A percentile compares a stretch with the other conserved stretches of the same genome.
Evolutionary conservation across 2,797 vertebrate species (phyloP).

Genomic region (Poecilia gillii): DNA sequence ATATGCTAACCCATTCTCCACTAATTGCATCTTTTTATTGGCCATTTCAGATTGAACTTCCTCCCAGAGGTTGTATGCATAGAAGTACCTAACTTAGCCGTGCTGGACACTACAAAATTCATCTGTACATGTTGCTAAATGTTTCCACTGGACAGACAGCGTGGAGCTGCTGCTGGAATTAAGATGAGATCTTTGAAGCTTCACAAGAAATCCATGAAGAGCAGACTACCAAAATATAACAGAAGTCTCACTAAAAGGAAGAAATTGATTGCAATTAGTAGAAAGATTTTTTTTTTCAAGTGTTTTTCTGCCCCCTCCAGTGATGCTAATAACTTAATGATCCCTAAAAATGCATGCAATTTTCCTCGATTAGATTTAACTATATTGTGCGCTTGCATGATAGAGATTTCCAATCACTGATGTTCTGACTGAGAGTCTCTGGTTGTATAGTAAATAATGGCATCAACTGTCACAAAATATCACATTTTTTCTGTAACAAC

Average conservation of each 20-base stretch:
- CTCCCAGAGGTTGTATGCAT: slow-evolving; percentile 37
- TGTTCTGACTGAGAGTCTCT: slow-evolving; percentile 54
- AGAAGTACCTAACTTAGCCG: slow-evolving; percentile 13
- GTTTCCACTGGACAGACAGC: slow-evolving; percentile 23
- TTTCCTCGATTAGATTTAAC: slow-evolving; percentile 76
- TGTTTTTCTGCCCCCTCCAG: slow-evolving; percentile 79
- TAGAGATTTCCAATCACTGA: slow-evolving; percentile 75
- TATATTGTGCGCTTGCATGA: slow-evolving; percentile 68
- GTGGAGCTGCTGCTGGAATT: slow-evolving; percentile 13
- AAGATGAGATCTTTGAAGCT: slow-evolving; percentile 29
- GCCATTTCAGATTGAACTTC: slow-evolving; percentile 38
- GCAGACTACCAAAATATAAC: slow-evolving; percentile 56
- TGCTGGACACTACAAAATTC: slow-evolving; percentile 26
- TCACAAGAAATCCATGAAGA: slow-evolving; percentile 48
- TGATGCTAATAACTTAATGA: slow-evolving; percentile 81
- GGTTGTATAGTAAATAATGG: slow-evolving; percentile 59
- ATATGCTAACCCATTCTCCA: slow-evolving; percentile 50
- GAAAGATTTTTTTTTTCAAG: slow-evolving; percentile 65
- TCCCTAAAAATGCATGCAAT: slow-evolving; percentile 77
- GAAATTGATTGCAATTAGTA: slow-evolving; percentile 80
- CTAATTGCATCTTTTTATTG: slow-evolving; percentile 72
- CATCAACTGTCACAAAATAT: slow-evolving; percentile 43
- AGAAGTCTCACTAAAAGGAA: slow-evolving; percentile 69
- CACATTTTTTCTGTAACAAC: slow-evolving; percentile 23
- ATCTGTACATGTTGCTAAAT: slow-evolving; percentile 26